Percentiles rank a stretch among this genome's conserved stretches.
These are phyloP conservation scores for Epistrophella euchroma DNA, from an alignment of 2,888 invertebrate species.

Conservation along the genomic window DNA sequence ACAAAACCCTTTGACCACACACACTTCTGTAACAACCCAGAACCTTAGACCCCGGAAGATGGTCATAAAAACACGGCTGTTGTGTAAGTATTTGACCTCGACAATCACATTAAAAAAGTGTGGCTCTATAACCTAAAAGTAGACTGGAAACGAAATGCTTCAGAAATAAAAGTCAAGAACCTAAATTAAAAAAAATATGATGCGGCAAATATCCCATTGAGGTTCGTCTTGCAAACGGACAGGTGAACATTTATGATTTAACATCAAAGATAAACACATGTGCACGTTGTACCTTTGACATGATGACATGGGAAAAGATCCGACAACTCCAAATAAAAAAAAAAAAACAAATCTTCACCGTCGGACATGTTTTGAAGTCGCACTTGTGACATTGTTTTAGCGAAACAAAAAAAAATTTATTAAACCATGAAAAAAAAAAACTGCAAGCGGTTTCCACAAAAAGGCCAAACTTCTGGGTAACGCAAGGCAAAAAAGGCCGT, in stretches of 20 bases:
- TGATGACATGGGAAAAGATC: conserved; percentile 68
- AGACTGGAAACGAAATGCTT: background rate
- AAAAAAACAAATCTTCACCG: conserved; percentile 48
- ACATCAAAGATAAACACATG: conserved; percentile 75
- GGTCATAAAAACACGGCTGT: conserved; percentile 59
- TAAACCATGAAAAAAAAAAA: conserved; percentile 3
- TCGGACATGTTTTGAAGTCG: conserved; percentile 49
- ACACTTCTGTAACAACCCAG: conserved; percentile 36
- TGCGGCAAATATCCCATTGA: conserved; percentile 48
- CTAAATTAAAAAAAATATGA: conserved; percentile 23
- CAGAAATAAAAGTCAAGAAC: background rate
- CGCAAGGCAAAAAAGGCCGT: conserved; percentile 45
- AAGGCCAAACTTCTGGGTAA: conserved; percentile 66
- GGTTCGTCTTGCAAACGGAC: conserved; percentile 56
- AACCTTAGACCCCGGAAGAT: conserved; percentile 42
- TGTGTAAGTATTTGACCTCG: conserved; percentile 60
- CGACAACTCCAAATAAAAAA: conserved; percentile 45
- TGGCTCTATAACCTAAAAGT: conserved; percentile 32
- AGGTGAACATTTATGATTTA: conserved; percentile 75
- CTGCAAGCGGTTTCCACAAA: conserved; percentile 37
- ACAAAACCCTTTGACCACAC: conserved; percentile 70
- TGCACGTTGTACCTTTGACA: conserved; percentile 72
- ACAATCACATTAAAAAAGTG: conserved; percentile 36
- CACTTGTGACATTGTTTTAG: conserved; percentile 48
- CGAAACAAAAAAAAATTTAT: conserved; percentile 1